A percentile compares a stretch with the other conserved stretches of the same genome.
Conservation (phyloP, 2,113 vertebrate genomes). For the Aegotheles bennettii region DNA sequence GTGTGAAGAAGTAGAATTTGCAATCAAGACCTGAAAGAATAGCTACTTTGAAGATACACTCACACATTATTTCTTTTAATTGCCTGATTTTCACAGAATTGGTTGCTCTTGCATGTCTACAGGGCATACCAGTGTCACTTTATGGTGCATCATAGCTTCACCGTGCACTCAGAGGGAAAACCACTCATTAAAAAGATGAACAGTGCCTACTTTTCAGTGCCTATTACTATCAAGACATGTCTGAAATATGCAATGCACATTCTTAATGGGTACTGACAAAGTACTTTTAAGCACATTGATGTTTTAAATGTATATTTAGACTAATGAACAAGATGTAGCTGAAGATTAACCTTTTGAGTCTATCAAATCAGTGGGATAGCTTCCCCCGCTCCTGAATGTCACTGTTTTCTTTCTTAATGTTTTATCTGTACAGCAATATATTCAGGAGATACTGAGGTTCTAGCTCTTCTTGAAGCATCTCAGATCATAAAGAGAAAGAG, state of each 20-base stretch:
- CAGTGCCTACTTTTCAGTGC: not conserved
- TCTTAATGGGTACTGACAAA: slow-evolving; percentile 56
- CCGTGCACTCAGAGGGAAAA: slow-evolving; percentile 30
- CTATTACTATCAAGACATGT: slow-evolving; percentile 25
- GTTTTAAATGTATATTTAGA: slow-evolving; percentile 48
- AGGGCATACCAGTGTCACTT: slow-evolving; percentile 42
- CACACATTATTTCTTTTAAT: not conserved
- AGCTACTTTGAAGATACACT: not conserved
- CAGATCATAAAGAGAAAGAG: not conserved
- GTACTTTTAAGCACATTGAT: slow-evolving; percentile 16
- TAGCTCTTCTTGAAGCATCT: not conserved
- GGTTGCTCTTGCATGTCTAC: slow-evolving; percentile 4
- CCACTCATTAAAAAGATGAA: slow-evolving; percentile 56
- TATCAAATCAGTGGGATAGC: slow-evolving; percentile 19
- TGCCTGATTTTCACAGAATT: slow-evolving; percentile 21
- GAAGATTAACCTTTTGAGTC: slow-evolving; percentile 48
- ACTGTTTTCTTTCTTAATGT: slow-evolving; percentile 12
- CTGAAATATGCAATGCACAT: slow-evolving; percentile 52
- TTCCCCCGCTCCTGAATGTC: not conserved
- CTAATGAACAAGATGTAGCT: slow-evolving; percentile 42
- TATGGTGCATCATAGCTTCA: slow-evolving; percentile 30
- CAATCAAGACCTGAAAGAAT: not conserved
- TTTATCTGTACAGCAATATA: not conserved
- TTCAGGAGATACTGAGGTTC: not conserved
- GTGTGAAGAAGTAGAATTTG: not conserved